phyloP scores from a whole-genome alignment of 2,113 vertebrate species.

The Alligator mississippiensis region DNA sequence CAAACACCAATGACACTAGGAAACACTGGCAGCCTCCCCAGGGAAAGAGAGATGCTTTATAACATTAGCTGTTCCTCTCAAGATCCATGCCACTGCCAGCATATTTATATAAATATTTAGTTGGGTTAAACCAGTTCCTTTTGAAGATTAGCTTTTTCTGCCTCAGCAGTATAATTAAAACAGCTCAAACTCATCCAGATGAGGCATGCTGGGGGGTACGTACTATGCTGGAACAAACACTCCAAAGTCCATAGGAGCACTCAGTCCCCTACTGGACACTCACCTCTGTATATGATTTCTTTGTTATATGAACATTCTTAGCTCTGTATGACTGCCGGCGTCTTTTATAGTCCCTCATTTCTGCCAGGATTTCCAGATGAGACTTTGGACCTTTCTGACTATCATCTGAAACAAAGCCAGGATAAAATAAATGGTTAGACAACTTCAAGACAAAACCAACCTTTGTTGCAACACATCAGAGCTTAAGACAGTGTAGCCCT shows the following conservation, averaged over 20 bases:
- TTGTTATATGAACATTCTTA: conserved; percentile 98
- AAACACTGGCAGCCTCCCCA: not conserved
- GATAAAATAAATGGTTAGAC: conserved; percentile 8
- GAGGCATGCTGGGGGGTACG: not conserved
- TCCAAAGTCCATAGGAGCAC: not conserved
- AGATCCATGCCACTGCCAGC: not conserved
- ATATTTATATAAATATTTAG: not conserved
- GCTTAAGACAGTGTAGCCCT: not conserved
- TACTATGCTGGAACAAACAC: not conserved
- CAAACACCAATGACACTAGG: not conserved
- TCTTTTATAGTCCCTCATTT: conserved; percentile 98
- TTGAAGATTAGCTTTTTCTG: not conserved
- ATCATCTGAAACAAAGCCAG: conserved; percentile 79
- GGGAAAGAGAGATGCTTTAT: not conserved
- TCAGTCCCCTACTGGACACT: not conserved
- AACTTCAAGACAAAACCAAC: not conserved
- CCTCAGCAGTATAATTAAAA: not conserved
- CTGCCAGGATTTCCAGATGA: conserved; percentile 96
- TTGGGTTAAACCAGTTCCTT: not conserved
- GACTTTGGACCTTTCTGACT: conserved; percentile 92
- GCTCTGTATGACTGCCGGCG: conserved; percentile 96
- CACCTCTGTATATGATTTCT: conserved; percentile 98
- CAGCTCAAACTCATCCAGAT: not conserved
- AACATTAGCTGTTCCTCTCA: not conserved
- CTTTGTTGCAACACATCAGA: not conserved